Evolutionary conservation across 2,888 invertebrate genomes (phyloP).

Genomic region (Lycia hirtaria): DNA sequence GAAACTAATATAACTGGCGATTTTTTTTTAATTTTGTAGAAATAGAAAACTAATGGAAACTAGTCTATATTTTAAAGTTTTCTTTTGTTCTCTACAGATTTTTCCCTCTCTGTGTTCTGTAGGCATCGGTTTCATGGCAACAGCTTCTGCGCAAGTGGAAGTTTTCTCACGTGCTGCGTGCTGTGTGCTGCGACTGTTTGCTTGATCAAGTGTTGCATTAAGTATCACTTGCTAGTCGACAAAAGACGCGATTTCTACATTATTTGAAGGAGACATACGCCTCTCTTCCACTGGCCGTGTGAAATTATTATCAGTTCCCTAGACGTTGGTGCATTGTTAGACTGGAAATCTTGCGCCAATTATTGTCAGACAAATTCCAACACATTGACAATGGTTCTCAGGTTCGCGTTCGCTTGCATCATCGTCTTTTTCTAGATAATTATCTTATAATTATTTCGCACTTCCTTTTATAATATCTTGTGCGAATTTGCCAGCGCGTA

Average conservation of each 20-base stretch:
- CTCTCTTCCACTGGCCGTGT: constrained; percentile 7
- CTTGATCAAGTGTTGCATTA: constrained; percentile 39
- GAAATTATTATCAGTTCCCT: constrained; percentile 70
- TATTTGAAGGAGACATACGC: constrained; percentile 50
- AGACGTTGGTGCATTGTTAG: constrained; percentile 53
- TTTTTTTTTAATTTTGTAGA: neutral
- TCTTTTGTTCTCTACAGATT: neutral
- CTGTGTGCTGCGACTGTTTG: constrained; percentile 29
- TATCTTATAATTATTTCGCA: constrained; percentile 36
- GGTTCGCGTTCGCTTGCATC: constrained; percentile 40
- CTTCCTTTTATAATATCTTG: constrained; percentile 31
- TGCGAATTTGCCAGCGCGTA: constrained; percentile 10
- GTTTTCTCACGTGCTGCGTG: constrained; percentile 41
- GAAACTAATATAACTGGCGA: neutral
- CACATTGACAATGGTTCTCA: constrained; percentile 46
- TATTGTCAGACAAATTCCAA: constrained; percentile 53
- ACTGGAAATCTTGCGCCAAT: constrained; percentile 72
- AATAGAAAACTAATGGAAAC: neutral
- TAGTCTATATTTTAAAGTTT: neutral
- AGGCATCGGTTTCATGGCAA: constrained; percentile 18
- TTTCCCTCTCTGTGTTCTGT: neutral
- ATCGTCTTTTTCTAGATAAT: constrained; percentile 39
- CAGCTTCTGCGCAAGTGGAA: constrained; percentile 12
- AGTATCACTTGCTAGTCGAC: constrained; percentile 11
- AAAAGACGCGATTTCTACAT: constrained; percentile 16